phyloP scores from a whole-genome alignment of 2,113 vertebrate genomes.

The Sebastes fasciatus region DNA sequence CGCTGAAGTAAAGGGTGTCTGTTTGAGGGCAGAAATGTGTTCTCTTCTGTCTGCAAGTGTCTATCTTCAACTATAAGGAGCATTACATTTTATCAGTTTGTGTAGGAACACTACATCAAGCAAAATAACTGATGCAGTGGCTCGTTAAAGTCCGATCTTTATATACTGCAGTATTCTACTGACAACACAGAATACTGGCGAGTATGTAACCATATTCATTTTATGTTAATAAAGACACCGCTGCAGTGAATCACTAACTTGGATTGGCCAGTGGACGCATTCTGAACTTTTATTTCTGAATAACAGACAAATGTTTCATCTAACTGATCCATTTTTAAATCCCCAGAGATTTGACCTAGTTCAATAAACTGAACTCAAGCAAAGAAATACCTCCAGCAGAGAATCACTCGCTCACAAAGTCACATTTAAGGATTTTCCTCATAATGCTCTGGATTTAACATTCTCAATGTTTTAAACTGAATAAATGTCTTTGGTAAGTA shows the following conservation, averaged over 20 bases:
- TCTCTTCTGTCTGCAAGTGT: neutral
- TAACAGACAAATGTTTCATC: neutral
- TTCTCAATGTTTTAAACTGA: neutral
- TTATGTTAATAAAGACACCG: neutral
- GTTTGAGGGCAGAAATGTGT: neutral
- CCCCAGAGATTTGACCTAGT: neutral
- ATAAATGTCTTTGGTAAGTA: neutral
- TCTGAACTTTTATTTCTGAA: neutral
- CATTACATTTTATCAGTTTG: slow-evolving; percentile 33
- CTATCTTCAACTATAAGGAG: slow-evolving; percentile 6
- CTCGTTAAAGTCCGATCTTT: slow-evolving; percentile 26
- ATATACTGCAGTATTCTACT: neutral
- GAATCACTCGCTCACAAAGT: neutral
- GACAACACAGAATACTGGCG: neutral
- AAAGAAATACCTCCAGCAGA: neutral
- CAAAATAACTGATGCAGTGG: slow-evolving; percentile 20
- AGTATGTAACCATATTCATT: neutral
- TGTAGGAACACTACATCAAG: slow-evolving; percentile 26
- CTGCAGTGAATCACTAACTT: neutral
- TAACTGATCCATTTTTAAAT: too few species aligned
- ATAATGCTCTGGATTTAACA: neutral
- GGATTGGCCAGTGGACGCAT: neutral
- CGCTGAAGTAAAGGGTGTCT: neutral
- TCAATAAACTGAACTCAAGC: neutral
- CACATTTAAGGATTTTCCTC: neutral